phyloP scores from a whole-genome alignment of 92 coral and sea anemone species.

The Siderastrea radians region DNA sequence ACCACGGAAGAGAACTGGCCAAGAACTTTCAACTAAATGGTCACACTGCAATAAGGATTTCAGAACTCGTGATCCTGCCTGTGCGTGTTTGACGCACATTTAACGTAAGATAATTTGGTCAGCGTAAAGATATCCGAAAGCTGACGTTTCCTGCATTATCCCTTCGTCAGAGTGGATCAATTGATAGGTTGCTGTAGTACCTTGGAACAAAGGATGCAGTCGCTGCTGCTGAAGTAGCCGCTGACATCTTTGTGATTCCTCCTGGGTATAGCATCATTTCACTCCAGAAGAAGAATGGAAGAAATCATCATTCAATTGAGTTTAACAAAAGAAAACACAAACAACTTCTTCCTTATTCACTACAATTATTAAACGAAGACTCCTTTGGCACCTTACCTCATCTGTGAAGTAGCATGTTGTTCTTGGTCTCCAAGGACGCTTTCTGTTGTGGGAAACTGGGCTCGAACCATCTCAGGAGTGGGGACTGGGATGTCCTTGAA shows the following conservation, averaged over 20 bases:
- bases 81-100: no score
- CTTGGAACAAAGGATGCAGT: slow-evolving; percentile 60
- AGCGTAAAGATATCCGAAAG: no score
- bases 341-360: neutral
- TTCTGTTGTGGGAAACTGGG: slow-evolving; percentile 95
- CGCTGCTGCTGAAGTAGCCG: slow-evolving; percentile 34
- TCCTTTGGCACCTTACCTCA: slow-evolving; percentile 53
- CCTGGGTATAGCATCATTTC: slow-evolving; percentile 56
- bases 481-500: slow-evolving; percentile 83
- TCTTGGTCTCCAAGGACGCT: slow-evolving; percentile 73
- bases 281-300: slow-evolving; percentile 17
- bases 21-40: no score
- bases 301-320: neutral
- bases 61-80: no score
- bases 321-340: neutral
- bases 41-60: no score
- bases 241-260: slow-evolving; percentile 31
- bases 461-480: slow-evolving; percentile 95
- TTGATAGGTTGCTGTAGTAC: slow-evolving; percentile 12
- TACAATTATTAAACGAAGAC: neutral
- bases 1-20: no score
- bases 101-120: no score
- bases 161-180: no score
- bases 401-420: slow-evolving; percentile 71
- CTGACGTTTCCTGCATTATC: no score